Evolutionary conservation across 2,113 vertebrate genomes (phyloP).

Genomic region (Ceuthmochares aereus): DNA sequence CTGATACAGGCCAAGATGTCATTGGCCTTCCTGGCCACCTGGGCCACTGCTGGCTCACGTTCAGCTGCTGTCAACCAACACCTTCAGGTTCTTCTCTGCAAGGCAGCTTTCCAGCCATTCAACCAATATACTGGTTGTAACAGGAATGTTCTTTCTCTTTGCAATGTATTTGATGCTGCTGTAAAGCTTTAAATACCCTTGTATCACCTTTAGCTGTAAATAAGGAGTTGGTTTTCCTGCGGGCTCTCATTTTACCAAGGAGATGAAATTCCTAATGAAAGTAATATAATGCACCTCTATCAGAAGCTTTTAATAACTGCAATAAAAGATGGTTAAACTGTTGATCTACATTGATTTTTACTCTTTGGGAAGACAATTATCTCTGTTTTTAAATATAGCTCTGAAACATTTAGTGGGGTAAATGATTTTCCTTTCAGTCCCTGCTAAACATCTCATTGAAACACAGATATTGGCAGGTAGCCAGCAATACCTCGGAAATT

Average conservation of each 20-base stretch:
- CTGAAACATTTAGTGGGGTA: neutral
- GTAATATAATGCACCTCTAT: conserved; percentile 11
- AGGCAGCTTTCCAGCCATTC: no score
- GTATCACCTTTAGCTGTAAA: neutral
- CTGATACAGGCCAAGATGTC: no score
- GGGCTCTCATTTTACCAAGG: neutral
- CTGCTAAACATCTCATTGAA: neutral
- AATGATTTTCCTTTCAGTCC: neutral
- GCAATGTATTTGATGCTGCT: rapidly evolving
- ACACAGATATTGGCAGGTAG: neutral
- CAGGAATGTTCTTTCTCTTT: neutral
- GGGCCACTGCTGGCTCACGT: no score
- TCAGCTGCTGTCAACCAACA: no score
- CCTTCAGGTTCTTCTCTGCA: no score
- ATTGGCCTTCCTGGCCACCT: no score
- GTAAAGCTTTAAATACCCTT: neutral
- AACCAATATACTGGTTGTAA: rapidly evolving
- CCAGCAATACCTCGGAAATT: neutral
- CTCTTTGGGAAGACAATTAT: conserved; percentile 1
- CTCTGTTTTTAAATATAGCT: conserved; percentile 18
- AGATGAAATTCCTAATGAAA: neutral
- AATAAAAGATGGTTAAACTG: conserved; percentile 23
- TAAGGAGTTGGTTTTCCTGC: neutral
- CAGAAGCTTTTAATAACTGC: conserved; percentile 42
- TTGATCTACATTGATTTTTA: conserved; percentile 35